Conservation (phyloP, 2,888 invertebrate species). For the Adineta ricciae region DNA sequence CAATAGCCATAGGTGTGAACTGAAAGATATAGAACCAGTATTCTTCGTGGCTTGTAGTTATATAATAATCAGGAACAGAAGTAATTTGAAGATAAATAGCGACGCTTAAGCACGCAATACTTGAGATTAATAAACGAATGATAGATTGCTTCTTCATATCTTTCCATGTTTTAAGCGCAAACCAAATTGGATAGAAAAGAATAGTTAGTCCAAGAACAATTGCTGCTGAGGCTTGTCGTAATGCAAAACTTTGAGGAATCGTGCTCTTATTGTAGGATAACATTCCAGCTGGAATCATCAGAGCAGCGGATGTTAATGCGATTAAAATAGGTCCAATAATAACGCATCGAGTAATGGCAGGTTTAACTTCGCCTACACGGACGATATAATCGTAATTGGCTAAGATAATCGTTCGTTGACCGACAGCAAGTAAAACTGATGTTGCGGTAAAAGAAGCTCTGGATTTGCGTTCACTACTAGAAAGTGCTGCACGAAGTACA, state of each 20-base stretch:
- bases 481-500: background rate
- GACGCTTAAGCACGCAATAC: background rate
- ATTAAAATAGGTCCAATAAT: background rate
- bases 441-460: background rate
- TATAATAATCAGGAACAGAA: background rate
- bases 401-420: background rate
- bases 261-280: background rate
- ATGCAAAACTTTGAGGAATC: background rate
- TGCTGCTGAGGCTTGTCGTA: background rate
- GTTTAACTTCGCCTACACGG: too few species aligned
- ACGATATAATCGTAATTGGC: background rate
- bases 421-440: background rate
- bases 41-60: background rate
- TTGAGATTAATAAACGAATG: background rate
- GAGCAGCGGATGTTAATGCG: background rate
- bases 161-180: background rate
- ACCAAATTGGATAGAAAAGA: background rate
- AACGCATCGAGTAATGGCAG: background rate
- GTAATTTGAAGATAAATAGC: background rate
- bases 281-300: background rate
- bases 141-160: background rate
- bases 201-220: background rate
- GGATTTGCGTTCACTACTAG: background rate
- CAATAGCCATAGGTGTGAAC: background rate
- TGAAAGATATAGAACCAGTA: background rate